Conservation (phyloP, 1,140 invertebrate genomes). For the Linepithema humile region DNA sequence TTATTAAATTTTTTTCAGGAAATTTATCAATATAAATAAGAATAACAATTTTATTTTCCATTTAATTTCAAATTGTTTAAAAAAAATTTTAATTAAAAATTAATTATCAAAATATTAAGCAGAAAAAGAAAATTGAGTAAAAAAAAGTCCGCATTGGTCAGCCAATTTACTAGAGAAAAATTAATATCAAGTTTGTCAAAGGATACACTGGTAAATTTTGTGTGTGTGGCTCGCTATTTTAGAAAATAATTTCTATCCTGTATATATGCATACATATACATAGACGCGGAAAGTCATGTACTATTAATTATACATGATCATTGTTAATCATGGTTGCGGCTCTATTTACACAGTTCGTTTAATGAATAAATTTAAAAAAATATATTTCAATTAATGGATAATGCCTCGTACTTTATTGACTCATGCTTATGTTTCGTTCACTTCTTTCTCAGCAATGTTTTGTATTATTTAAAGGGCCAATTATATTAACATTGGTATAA, state of each 20-base stretch:
- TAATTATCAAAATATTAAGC: not conserved
- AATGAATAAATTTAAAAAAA: slow-evolving; percentile 74
- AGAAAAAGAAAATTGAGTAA: not conserved
- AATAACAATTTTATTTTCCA: not conserved
- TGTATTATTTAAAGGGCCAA: not conserved
- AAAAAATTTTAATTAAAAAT: not conserved
- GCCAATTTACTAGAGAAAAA: no score
- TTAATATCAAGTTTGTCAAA: slow-evolving; percentile 8
- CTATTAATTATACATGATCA: slow-evolving; percentile 72
- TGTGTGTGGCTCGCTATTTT: slow-evolving; percentile 8
- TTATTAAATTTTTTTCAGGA: not conserved
- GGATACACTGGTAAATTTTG: not conserved
- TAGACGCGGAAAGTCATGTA: slow-evolving; percentile 49
- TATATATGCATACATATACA: slow-evolving; percentile 52
- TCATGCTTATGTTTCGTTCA: not conserved
- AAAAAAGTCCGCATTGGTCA: not conserved
- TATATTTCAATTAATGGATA: slow-evolving; percentile 71
- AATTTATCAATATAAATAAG: not conserved
- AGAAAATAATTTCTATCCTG: slow-evolving; percentile 38
- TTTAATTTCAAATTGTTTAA: not conserved
- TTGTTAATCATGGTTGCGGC: slow-evolving; percentile 74
- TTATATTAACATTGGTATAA: slow-evolving; percentile 1
- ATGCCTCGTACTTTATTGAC: slow-evolving; percentile 40
- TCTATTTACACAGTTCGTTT: slow-evolving; percentile 74
- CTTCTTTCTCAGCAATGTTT: not conserved